phyloP scores from a whole-genome alignment of 1,140 invertebrate genomes.

The Nasonia vitripennis region DNA sequence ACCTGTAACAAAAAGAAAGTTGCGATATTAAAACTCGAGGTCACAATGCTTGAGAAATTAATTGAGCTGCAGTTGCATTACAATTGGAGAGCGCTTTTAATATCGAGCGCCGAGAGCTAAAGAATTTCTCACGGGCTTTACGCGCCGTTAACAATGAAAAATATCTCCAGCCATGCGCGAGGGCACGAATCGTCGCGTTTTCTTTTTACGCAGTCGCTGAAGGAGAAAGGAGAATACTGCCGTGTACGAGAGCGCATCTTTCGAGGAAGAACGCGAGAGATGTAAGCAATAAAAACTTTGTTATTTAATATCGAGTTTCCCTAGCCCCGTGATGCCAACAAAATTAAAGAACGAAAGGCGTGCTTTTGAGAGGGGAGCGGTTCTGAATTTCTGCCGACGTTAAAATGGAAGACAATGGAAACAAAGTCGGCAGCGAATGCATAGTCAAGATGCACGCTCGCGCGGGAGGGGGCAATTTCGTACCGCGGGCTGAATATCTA shows the following conservation, averaged over 20 bases:
- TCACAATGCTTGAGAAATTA: neutral
- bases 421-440: neutral
- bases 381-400: neutral
- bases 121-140: neutral
- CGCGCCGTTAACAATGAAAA: slow-evolving; percentile 36
- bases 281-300: slow-evolving; percentile 37
- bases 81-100: neutral
- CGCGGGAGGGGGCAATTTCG: neutral
- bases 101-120: neutral
- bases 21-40: neutral
- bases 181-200: neutral
- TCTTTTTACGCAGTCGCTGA: slow-evolving; percentile 7
- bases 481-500: slow-evolving; percentile 12
- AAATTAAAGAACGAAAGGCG: slow-evolving; percentile 32
- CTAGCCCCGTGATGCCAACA: neutral
- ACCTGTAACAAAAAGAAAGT: slow-evolving; percentile 13
- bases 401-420: slow-evolving; percentile 14
- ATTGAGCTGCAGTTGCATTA: neutral
- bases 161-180: slow-evolving; percentile 30
- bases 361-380: neutral
- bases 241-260: neutral
- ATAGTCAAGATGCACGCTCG: neutral
- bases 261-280: neutral
- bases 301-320: slow-evolving; percentile 17
- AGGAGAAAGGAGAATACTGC: neutral